phyloP scores from a whole-genome alignment of 2,113 vertebrate genomes.

The Coreoperca whiteheadi region DNA sequence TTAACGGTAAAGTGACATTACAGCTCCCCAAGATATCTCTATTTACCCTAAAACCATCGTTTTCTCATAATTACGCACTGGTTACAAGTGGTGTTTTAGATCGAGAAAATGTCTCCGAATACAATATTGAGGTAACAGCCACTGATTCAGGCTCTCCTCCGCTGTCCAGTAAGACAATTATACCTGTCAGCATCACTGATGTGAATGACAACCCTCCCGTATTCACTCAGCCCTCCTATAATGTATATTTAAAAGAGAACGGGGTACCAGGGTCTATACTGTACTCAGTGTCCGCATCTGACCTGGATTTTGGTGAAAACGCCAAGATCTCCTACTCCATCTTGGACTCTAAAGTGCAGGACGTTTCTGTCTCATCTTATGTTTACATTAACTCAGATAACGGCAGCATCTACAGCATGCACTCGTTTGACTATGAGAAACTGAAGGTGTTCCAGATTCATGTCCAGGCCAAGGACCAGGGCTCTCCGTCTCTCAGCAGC shows the following conservation, averaged over 20 bases:
- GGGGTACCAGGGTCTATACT: slow-evolving; percentile 85
- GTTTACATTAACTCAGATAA: slow-evolving; percentile 87
- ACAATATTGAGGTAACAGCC: slow-evolving; percentile 85
- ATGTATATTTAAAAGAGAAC: slow-evolving; percentile 89
- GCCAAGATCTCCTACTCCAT: slow-evolving; percentile 87
- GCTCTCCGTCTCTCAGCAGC: slow-evolving; percentile 78
- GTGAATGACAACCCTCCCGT: slow-evolving; percentile 90
- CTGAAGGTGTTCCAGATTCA: slow-evolving; percentile 86
- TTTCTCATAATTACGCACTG: slow-evolving; percentile 91
- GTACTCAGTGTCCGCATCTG: slow-evolving; percentile 86
- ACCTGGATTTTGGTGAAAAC: slow-evolving; percentile 85
- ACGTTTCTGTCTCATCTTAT: slow-evolving; percentile 83
- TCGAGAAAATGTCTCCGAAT: slow-evolving; percentile 82
- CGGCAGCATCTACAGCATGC: slow-evolving; percentile 84
- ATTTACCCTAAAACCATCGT: slow-evolving; percentile 85
- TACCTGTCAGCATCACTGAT: slow-evolving; percentile 88
- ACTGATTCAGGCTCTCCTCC: slow-evolving; percentile 87
- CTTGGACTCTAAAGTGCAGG: slow-evolving; percentile 80
- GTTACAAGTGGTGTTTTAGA: slow-evolving; percentile 85
- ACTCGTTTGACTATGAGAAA: slow-evolving; percentile 87
- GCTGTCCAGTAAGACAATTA: slow-evolving; percentile 78
- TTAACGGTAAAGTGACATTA: slow-evolving; percentile 77
- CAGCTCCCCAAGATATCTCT: slow-evolving; percentile 80
- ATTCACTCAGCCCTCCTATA: slow-evolving; percentile 83
- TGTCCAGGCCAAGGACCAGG: slow-evolving; percentile 86